A percentile compares a stretch with the other conserved stretches of the same genome.
Evolutionary conservation across 53 echinoderm and acorn worm genomes (phyloP).

Genomic region (Temnopleurus reevesii): DNA sequence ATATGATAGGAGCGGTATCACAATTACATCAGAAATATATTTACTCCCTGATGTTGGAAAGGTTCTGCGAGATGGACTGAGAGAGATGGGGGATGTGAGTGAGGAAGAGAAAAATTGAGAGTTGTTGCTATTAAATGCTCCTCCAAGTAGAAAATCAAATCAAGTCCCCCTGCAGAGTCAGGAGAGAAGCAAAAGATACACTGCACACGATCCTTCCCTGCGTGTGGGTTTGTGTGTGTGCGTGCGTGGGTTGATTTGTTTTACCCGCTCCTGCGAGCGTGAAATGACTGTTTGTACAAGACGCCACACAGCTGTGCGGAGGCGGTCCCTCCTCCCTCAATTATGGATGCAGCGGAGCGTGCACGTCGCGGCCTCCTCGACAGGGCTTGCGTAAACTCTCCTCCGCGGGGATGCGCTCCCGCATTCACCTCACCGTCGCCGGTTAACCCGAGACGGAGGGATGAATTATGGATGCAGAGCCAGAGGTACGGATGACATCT

Average conservation of each 20-base stretch:
- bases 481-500: slow-evolving; percentile 37
- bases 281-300: slow-evolving; percentile 44
- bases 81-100: not conserved
- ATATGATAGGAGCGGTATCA: not conserved
- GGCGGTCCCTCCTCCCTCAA: slow-evolving; percentile 12
- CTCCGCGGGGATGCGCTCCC: slow-evolving; percentile 31
- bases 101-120: not conserved
- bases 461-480: slow-evolving; percentile 13
- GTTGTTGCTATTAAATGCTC: not conserved
- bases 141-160: slow-evolving; percentile 28
- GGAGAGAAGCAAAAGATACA: not conserved
- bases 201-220: not conserved
- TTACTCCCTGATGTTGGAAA: not conserved
- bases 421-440: not conserved
- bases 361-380: not conserved
- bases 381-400: slow-evolving; percentile 25
- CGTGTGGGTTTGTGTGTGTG: slow-evolving; percentile 6
- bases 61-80: not conserved
- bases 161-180: not conserved
- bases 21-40: not conserved
- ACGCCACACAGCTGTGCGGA: not conserved
- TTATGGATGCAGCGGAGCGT: slow-evolving; percentile 27
- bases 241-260: slow-evolving; percentile 5
- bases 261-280: slow-evolving; percentile 48
- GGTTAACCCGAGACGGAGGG: not conserved